A percentile compares a stretch with the other conserved stretches of the same genome.
These are phyloP conservation scores for Megathymus violae DNA, from an alignment of 1,140 invertebrate genomes.

Conservation along the genomic window DNA sequence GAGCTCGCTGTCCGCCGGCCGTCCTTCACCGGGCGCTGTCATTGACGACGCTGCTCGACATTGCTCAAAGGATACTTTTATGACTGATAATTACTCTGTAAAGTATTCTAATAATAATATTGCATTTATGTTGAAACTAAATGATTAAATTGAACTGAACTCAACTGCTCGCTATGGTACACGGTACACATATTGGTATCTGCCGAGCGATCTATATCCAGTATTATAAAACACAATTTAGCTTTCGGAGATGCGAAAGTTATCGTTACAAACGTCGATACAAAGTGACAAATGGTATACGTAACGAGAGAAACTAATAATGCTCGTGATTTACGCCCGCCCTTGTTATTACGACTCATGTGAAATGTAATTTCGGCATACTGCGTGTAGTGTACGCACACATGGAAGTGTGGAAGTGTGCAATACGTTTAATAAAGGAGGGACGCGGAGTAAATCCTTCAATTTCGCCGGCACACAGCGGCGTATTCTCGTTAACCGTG, in stretches of 20 bases:
- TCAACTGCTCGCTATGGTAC: background rate
- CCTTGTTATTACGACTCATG: conserved; percentile 83
- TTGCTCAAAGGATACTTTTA: conserved; percentile 26
- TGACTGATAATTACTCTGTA: conserved; percentile 10
- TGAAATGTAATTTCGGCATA: conserved; percentile 82
- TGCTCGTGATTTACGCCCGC: conserved; percentile 80
- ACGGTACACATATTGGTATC: background rate
- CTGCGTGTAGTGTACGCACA: conserved; percentile 67
- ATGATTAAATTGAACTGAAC: background rate
- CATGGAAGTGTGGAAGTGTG: conserved; percentile 61
- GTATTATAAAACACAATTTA: conserved; percentile 5
- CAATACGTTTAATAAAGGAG: conserved; percentile 83
- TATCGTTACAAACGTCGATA: conserved; percentile 56
- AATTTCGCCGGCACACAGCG: conserved; percentile 81
- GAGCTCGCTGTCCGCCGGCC: too few relatives aligned
- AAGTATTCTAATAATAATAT: conserved; percentile 7
- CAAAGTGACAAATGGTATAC: conserved; percentile 73
- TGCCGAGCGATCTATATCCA: background rate
- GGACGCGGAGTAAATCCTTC: conserved; percentile 82
- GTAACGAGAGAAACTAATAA: conserved; percentile 81
- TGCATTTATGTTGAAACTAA: too few relatives aligned
- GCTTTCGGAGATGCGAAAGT: background rate
- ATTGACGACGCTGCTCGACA: conserved; percentile 25
- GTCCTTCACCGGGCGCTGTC: conserved; percentile 25
- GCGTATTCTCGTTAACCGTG: conserved; percentile 82